These are phyloP conservation scores for Anorthoa munda DNA, from an alignment of 2,888 invertebrate genomes.

Conservation along the genomic window DNA sequence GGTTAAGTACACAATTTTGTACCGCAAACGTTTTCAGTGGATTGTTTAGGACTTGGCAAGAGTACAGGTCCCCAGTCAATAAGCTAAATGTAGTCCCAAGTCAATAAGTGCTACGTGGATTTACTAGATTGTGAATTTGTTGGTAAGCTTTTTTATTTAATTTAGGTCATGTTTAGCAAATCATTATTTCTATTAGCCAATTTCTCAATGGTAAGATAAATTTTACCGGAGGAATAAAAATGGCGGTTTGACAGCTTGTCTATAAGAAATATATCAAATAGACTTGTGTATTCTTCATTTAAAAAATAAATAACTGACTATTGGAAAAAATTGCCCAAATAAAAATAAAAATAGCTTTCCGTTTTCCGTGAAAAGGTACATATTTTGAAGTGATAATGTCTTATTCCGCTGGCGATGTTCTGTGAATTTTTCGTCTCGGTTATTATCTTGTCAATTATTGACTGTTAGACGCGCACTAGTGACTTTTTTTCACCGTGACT, in stretches of 20 bases:
- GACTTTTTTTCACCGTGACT: too few relatives aligned
- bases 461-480: not conserved
- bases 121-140: constrained; percentile 35
- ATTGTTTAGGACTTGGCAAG: constrained; percentile 62
- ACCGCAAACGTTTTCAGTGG: constrained; percentile 53
- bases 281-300: too few relatives aligned
- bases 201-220: too few relatives aligned
- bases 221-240: too few relatives aligned
- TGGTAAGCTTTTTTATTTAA: constrained; percentile 26
- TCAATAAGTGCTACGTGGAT: constrained; percentile 53
- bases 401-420: not conserved
- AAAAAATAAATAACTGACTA: too few relatives aligned
- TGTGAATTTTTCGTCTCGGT: not conserved
- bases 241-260: too few relatives aligned
- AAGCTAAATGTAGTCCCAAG: constrained; percentile 55
- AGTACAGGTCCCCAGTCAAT: constrained; percentile 50
- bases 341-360: not conserved
- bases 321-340: too few relatives aligned
- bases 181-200: not conserved
- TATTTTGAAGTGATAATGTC: not conserved
- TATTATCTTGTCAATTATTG: constrained; percentile 10
- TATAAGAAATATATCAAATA: too few relatives aligned
- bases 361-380: not conserved
- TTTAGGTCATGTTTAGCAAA: constrained; percentile 7
- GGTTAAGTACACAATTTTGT: constrained; percentile 53